Evolutionary conservation across 2,888 invertebrate species (phyloP).

Genomic region (Linnaemya vulpina): DNA sequence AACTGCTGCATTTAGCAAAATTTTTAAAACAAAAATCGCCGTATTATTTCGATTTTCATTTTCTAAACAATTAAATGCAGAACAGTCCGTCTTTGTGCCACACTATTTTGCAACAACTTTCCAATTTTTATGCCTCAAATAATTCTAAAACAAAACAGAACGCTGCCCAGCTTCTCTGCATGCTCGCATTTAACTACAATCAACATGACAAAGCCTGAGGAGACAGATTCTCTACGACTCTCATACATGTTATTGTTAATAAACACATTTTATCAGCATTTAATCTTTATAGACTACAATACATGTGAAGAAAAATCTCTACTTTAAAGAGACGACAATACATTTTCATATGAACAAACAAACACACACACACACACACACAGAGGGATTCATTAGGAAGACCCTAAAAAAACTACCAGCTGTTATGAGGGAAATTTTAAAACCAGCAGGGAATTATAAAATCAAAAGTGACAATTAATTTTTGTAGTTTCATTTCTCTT

Average conservation of each 20-base stretch:
- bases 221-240: slow-evolving; percentile 19
- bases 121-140: not conserved
- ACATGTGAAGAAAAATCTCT: slow-evolving; percentile 8
- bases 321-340: slow-evolving; percentile 16
- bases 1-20: too few species aligned
- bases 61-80: not conserved
- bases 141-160: not conserved
- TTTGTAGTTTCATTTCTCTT: too few species aligned
- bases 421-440: not conserved
- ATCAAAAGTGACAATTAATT: too few species aligned
- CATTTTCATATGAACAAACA: not conserved
- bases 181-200: slow-evolving; percentile 3
- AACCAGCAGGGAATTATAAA: too few species aligned
- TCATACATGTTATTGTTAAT: slow-evolving; percentile 47
- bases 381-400: not conserved
- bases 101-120: not conserved
- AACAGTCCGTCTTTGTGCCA: not conserved
- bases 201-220: slow-evolving; percentile 20
- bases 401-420: not conserved
- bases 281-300: not conserved
- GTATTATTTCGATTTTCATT: too few species aligned
- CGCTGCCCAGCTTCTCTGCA: not conserved
- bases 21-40: not conserved
- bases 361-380: not conserved
- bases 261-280: slow-evolving; percentile 26